Evolutionary conservation across 2,113 vertebrate genomes (phyloP).

Genomic region (Carassius auratus): DNA sequence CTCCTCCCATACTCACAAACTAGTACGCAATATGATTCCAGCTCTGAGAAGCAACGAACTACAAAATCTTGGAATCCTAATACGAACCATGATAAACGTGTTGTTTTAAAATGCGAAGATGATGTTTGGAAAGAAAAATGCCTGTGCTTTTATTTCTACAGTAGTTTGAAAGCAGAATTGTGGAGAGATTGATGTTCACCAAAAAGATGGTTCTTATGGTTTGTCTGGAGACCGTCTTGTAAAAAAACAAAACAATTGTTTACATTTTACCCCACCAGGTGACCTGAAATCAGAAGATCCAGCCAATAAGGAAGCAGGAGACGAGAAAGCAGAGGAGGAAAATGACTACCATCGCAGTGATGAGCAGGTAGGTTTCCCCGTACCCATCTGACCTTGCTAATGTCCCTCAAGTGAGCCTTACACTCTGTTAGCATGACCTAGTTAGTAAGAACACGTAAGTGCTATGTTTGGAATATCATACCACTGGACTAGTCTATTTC

Average conservation of each 20-base stretch:
- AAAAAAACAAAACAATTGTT: no score
- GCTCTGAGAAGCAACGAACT: neutral
- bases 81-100: neutral
- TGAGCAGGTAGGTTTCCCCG: constrained; percentile 83
- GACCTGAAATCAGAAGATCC: constrained; percentile 91
- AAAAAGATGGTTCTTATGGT: neutral
- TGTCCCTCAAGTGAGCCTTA: neutral
- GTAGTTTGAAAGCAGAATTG: neutral
- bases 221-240: neutral
- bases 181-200: neutral
- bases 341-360: constrained; percentile 97
- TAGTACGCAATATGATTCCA: constrained; percentile 15
- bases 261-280: constrained; percentile 71
- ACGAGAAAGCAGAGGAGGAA: constrained; percentile 96
- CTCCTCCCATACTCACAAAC: neutral
- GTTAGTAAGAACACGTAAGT: neutral
- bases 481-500: neutral
- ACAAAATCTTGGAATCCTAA: neutral
- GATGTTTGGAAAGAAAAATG: neutral
- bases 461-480: neutral
- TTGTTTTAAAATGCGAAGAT: neutral
- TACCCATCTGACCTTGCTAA: neutral
- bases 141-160: no score
- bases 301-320: constrained; percentile 86
- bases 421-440: neutral